A percentile compares a stretch with the other conserved stretches of the same genome.
Evolutionary conservation across 2,113 vertebrate genomes (phyloP).

Genomic region (Odontophorus gujanensis): DNA sequence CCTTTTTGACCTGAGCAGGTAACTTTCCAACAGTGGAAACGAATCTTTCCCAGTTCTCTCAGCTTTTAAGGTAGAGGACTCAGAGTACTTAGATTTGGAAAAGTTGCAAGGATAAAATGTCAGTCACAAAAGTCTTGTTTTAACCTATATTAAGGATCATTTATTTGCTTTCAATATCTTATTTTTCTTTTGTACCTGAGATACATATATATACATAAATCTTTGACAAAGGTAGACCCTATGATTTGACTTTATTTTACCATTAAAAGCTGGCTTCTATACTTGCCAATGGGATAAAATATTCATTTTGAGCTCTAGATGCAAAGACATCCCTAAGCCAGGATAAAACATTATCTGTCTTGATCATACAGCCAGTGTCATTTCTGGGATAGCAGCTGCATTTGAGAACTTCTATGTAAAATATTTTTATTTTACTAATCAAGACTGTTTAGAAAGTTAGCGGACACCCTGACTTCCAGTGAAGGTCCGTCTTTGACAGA

Average conservation of each 20-base stretch:
- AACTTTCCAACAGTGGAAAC: neutral
- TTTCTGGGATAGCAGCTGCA: slow-evolving; percentile 35
- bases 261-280: slow-evolving; percentile 44
- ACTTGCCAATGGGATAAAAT: slow-evolving; percentile 63
- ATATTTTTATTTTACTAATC: slow-evolving; percentile 50
- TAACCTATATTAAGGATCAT: neutral
- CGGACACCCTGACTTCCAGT: slow-evolving; percentile 63
- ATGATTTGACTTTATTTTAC: slow-evolving; percentile 17
- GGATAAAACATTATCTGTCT: slow-evolving; percentile 55
- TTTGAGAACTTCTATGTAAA: slow-evolving; percentile 29
- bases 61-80: neutral
- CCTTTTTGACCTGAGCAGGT: neutral
- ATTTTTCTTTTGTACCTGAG: slow-evolving; percentile 24
- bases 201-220: neutral
- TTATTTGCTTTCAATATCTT: slow-evolving; percentile 32
- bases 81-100: neutral
- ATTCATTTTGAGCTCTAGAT: slow-evolving; percentile 66
- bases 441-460: slow-evolving; percentile 53
- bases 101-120: slow-evolving; percentile 63
- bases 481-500: slow-evolving; percentile 39
- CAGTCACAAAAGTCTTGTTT: slow-evolving; percentile 15
- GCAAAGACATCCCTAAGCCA: slow-evolving; percentile 57
- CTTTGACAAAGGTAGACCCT: neutral
- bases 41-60: too few relatives aligned
- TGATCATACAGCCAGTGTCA: slow-evolving; percentile 30